phyloP scores from a whole-genome alignment of 2,888 invertebrate genomes.

The Anthophora plumipes region DNA sequence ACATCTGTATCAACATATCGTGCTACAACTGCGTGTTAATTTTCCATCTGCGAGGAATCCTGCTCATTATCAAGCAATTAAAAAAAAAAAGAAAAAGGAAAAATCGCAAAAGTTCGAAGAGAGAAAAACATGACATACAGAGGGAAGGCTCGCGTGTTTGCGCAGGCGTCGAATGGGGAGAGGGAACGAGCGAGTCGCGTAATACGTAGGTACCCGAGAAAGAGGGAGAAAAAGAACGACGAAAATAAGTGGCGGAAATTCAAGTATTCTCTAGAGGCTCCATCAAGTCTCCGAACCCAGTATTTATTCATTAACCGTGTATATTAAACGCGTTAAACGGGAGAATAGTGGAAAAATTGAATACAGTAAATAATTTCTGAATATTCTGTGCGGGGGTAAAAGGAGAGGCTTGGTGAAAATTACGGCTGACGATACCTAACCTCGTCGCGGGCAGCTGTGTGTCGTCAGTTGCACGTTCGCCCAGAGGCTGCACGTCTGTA shows the following conservation, averaged over 20 bases:
- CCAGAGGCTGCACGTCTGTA: slow-evolving; percentile 61
- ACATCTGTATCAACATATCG: not conserved
- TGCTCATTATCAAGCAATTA: not conserved
- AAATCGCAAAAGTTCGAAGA: not conserved
- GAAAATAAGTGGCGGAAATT: slow-evolving; percentile 44
- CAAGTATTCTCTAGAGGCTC: slow-evolving; percentile 8
- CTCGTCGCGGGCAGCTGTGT: slow-evolving; percentile 25
- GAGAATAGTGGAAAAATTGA: not conserved
- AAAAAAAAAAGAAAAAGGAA: not conserved
- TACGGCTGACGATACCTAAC: slow-evolving; percentile 33
- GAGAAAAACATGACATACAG: not conserved
- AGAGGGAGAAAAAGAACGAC: slow-evolving; percentile 32
- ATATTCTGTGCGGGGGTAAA: not conserved
- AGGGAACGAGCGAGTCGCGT: slow-evolving; percentile 7
- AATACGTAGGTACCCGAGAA: slow-evolving; percentile 2
- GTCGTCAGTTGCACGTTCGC: slow-evolving; percentile 67
- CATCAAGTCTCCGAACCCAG: not conserved
- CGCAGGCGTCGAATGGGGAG: slow-evolving; percentile 11
- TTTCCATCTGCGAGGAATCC: not conserved
- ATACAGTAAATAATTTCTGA: not conserved
- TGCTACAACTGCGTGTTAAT: slow-evolving; percentile 14
- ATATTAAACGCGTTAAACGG: not conserved
- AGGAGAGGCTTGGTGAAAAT: slow-evolving; percentile 2
- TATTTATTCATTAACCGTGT: slow-evolving; percentile 34
- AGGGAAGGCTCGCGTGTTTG: not conserved